A percentile compares a stretch with the other conserved stretches of the same genome.
Conservation (phyloP, 2,888 invertebrate genomes). For the Diploptera punctata region DNA sequence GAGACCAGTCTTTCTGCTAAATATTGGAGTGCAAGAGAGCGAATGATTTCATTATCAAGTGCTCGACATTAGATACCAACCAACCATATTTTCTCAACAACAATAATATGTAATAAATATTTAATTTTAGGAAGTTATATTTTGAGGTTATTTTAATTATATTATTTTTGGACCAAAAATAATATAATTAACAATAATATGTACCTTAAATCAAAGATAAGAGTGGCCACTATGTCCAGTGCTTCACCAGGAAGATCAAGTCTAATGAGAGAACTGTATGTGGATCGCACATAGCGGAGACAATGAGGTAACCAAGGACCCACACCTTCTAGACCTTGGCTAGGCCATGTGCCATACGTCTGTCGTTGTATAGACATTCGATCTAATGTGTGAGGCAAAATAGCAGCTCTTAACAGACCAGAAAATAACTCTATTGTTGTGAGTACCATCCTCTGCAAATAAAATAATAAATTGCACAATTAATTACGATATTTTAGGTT, state of each 20-base stretch:
- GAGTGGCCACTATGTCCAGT: slow-evolving; percentile 80
- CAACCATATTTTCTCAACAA: too few relatives aligned
- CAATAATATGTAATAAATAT: too few relatives aligned
- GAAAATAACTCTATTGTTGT: slow-evolving; percentile 78
- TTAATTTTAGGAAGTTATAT: too few relatives aligned
- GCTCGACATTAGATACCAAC: too few relatives aligned
- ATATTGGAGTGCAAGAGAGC: too few relatives aligned
- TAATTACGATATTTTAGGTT: neutral
- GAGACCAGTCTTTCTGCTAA: too few relatives aligned
- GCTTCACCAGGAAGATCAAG: slow-evolving; percentile 90
- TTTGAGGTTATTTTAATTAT: too few relatives aligned
- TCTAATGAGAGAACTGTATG: slow-evolving; percentile 80
- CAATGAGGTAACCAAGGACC: slow-evolving; percentile 80
- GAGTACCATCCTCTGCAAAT: slow-evolving; percentile 74
- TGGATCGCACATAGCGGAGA: slow-evolving; percentile 78
- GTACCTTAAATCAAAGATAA: slow-evolving; percentile 83
- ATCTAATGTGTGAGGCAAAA: slow-evolving; percentile 69
- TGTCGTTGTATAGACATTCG: slow-evolving; percentile 52
- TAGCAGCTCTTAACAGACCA: slow-evolving; percentile 72
- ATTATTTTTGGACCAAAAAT: too few relatives aligned
- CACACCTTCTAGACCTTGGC: slow-evolving; percentile 50
- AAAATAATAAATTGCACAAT: neutral
- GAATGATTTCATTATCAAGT: too few relatives aligned
- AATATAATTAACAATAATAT: too few relatives aligned
- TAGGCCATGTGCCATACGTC: slow-evolving; percentile 61